Evolutionary conservation across 2,888 invertebrate species (phyloP).

Genomic region (Thereva unica): DNA sequence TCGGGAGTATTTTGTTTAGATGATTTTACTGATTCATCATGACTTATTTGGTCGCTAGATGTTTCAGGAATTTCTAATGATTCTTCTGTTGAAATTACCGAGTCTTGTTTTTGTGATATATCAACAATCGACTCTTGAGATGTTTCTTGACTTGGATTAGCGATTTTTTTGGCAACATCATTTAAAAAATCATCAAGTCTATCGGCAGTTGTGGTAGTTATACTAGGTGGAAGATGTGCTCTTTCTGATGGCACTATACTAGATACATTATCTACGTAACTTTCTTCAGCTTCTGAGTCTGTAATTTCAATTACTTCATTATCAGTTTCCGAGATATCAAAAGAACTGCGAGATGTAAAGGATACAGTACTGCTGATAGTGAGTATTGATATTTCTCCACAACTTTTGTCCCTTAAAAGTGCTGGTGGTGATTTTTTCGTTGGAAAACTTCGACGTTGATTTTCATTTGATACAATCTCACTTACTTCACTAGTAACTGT

Average conservation of each 20-base stretch:
- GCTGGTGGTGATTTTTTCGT: conserved; percentile 43
- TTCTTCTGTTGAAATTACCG: neutral
- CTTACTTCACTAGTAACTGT: too few relatives aligned
- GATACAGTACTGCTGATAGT: conserved; percentile 15
- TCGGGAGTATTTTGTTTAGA: neutral
- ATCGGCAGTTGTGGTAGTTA: conserved; percentile 46
- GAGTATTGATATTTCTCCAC: neutral
- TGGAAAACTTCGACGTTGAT: conserved; percentile 41
- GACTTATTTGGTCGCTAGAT: conserved; percentile 46
- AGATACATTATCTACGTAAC: conserved; percentile 36
- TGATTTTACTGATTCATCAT: neutral
- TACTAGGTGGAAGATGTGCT: conserved; percentile 36
- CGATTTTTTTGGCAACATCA: conserved; percentile 36
- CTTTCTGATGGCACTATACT: conserved; percentile 38
- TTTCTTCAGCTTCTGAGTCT: conserved; percentile 8
- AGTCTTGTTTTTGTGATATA: neutral
- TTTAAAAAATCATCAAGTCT: conserved; percentile 52
- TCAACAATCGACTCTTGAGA: neutral
- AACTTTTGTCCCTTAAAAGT: conserved; percentile 9
- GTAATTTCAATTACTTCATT: conserved; percentile 19
- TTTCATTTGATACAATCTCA: conserved; percentile 21
- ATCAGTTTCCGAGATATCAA: neutral
- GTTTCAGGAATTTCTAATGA: conserved; percentile 51
- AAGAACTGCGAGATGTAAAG: neutral
- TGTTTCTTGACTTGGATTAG: neutral